Evolutionary conservation across 2,888 invertebrate genomes (phyloP), one percentile per base, ranked within the genome.

Genomic region (Apodemia duryi): DNA sequence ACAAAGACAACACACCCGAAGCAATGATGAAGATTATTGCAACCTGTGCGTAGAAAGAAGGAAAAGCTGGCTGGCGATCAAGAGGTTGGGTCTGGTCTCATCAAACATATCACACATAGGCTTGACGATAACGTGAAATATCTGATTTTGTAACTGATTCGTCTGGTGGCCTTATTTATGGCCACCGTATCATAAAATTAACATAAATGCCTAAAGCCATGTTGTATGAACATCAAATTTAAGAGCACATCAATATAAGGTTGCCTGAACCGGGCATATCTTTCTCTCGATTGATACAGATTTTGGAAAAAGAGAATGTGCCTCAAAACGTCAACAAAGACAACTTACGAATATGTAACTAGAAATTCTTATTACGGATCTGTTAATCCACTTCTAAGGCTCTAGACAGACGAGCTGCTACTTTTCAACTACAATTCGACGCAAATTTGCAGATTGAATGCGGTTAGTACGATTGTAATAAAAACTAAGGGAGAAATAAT

Each of bases 271-370:
- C 63, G 69, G 71, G 3, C 69, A 70, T 28, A 70, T 61, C n/a
- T 71, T 68, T 43, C 51, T 69, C 5, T 68, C 71, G 9, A 72
- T 71, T 66, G 68, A 73, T 62, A 69, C 70, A 35, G 69, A 73
- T 68, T 72, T 71, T 64, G 65, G 65, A 7, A 67, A 69, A 52
- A 70, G 72, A 41, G 71, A 71, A 62, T 70, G 64, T 62, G 63
- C 68, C 13, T 62, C 70, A 21, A 72, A 73, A 46, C 66, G 57
- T 60, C 66, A 71, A 38, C 38, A 38, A 6, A 38, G 38, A 6
- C 38, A 21, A 21, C 21, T 21, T 21, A 21, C 21, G 21, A 21
- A 21, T 21, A 21, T 21, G 21, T 21, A 21, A 21, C 21, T 21
- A 21, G 21, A 21, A 21, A 21, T 21, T 21, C 21, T 21, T 21